Evolutionary conservation across 2,113 vertebrate species (phyloP).

Genomic region (Gymnobelideus leadbeateri): DNA sequence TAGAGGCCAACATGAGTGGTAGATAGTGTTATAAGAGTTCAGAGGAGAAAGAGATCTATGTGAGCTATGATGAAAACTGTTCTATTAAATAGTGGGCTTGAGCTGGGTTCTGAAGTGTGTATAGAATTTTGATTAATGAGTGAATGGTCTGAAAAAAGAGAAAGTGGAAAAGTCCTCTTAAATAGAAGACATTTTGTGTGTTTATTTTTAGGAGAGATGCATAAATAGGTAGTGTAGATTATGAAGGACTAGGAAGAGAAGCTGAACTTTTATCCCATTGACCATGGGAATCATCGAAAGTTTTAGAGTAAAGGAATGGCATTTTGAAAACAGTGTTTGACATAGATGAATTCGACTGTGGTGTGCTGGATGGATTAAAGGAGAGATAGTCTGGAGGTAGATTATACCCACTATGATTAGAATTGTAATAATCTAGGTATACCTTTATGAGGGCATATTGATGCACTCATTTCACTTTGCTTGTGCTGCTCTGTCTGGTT

Average conservation of each 20-base stretch:
- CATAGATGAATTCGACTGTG: neutral
- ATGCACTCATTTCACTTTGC: neutral
- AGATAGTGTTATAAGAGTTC: neutral
- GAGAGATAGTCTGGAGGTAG: neutral
- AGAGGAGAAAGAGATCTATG: conserved; percentile 9
- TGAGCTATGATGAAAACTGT: neutral
- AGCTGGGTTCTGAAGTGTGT: neutral
- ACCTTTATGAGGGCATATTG: neutral
- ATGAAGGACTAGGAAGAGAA: neutral
- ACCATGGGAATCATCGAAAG: neutral
- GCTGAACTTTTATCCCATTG: neutral
- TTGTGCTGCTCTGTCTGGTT: neutral
- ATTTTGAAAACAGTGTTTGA: neutral
- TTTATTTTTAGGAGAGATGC: neutral
- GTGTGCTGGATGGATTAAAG: neutral
- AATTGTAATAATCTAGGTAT: neutral
- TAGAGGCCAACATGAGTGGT: conserved; percentile 14
- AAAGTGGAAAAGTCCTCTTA: neutral
- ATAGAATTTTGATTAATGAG: neutral
- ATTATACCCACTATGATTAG: neutral
- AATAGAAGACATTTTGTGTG: neutral
- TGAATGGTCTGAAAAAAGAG: conserved; percentile 10
- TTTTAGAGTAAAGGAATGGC: neutral
- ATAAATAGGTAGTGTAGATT: neutral
- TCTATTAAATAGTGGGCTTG: neutral